Evolutionary conservation across 2,797 vertebrate species (phyloP).

Genomic region (Octomys mimax): DNA sequence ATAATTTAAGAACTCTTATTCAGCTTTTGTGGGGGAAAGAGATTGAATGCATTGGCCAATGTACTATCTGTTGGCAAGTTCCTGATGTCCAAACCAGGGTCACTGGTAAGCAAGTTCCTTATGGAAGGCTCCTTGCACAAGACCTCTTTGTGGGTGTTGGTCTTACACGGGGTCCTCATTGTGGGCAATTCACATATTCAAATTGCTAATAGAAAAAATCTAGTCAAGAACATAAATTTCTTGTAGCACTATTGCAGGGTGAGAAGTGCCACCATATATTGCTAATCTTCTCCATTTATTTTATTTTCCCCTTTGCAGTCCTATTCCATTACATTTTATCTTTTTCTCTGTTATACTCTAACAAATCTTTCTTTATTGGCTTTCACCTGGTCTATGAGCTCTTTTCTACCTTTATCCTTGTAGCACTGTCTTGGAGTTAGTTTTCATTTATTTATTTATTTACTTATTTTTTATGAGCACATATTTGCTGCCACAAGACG

Average conservation of each 20-base stretch:
- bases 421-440: background rate
- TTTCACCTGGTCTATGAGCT: constrained; percentile 13
- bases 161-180: background rate
- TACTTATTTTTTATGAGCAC: constrained; percentile 53
- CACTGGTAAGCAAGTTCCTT: background rate
- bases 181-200: background rate
- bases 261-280: background rate
- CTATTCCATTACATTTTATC: background rate
- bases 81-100: background rate
- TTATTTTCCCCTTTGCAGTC: background rate
- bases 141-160: background rate
- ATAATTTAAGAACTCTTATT: background rate
- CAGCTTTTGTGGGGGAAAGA: background rate
- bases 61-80: background rate
- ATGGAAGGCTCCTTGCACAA: background rate
- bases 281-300: background rate
- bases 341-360: constrained; percentile 38
- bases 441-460: background rate
- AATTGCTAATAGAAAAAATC: background rate
- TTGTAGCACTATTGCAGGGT: background rate
- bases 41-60: background rate
- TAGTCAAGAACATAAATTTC: background rate
- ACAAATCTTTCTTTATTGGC: constrained; percentile 25
- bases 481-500: constrained; percentile 10
- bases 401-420: constrained; percentile 29